These are phyloP conservation scores for Scolopax mira DNA, from an alignment of 2,113 vertebrate genomes.

Conservation along the genomic window DNA sequence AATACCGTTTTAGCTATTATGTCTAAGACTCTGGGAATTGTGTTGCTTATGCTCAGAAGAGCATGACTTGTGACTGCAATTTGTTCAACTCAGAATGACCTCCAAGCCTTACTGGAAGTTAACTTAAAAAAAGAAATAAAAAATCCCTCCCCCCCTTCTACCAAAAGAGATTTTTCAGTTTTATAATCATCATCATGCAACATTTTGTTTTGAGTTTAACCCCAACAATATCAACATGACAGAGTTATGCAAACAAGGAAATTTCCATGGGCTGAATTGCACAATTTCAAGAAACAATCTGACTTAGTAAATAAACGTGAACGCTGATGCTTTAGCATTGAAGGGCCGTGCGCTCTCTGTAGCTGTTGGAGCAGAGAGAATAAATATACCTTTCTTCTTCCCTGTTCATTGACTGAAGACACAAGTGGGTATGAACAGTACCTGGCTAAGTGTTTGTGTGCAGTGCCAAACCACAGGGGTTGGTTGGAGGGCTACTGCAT, in stretches of 20 bases:
- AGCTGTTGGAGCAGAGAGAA: slow-evolving; percentile 18
- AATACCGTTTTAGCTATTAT: neutral
- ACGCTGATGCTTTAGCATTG: neutral
- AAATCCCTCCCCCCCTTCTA: neutral
- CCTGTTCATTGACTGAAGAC: neutral
- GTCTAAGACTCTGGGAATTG: slow-evolving; percentile 7
- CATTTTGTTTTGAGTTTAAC: slow-evolving; percentile 29
- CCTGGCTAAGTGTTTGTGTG: neutral
- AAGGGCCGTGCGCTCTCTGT: neutral
- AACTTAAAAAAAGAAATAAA: neutral
- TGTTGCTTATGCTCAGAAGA: neutral
- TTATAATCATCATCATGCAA: neutral
- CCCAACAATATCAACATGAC: neutral
- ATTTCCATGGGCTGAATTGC: slow-evolving; percentile 50
- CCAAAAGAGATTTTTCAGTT: slow-evolving; percentile 6
- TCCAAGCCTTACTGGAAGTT: slow-evolving; percentile 16
- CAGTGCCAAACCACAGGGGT: neutral
- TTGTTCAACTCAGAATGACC: slow-evolving; percentile 35
- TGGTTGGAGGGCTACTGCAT: neutral
- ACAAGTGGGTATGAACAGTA: neutral
- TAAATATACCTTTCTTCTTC: slow-evolving; percentile 29
- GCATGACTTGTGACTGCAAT: slow-evolving; percentile 27
- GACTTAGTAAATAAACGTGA: slow-evolving; percentile 11
- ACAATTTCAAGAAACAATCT: slow-evolving; percentile 10
- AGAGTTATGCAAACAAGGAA: slow-evolving; percentile 46